Percentiles rank a stretch among this genome's conserved stretches.
These are phyloP conservation scores for Zophobas morio DNA, from an alignment of 1,140 invertebrate species.

Conservation along the genomic window DNA sequence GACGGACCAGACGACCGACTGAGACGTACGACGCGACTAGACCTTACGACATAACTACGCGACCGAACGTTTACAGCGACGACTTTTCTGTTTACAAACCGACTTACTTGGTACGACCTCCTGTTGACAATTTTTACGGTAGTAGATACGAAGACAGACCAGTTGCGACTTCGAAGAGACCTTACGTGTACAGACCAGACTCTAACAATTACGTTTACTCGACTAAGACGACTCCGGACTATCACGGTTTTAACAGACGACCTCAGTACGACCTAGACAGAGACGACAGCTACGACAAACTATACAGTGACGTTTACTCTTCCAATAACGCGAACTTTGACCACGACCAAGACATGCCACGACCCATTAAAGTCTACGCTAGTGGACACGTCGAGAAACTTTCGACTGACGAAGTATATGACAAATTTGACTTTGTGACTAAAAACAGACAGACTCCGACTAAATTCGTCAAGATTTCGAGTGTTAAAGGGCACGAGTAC, in stretches of 20 bases:
- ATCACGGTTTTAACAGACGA: conserved; percentile 22
- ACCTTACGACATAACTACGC: conserved; percentile 8
- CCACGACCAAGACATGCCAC: conserved; percentile 9
- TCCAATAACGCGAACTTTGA: conserved; percentile 21
- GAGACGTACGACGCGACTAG: conserved; percentile 2
- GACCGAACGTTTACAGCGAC: conserved; percentile 45
- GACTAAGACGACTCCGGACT: conserved; percentile 30
- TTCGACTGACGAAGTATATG: conserved; percentile 60
- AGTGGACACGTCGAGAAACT: conserved; percentile 49
- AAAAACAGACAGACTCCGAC: conserved; percentile 3
- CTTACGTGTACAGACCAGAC: conserved; percentile 54
- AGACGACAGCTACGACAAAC: conserved; percentile 44
- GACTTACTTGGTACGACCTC: conserved; percentile 53
- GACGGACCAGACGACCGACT: conserved; percentile 57
- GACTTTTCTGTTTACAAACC: conserved; percentile 58
- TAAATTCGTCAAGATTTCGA: conserved; percentile 63
- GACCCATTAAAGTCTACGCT: conserved; percentile 26
- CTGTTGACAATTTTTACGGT: conserved; percentile 55
- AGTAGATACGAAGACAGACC: conserved; percentile 61
- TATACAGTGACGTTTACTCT: conserved; percentile 52
- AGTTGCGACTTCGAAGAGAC: conserved; percentile 55
- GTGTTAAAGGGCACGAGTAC: conserved; percentile 59
- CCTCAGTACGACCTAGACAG: conserved; percentile 21
- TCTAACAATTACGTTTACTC: conserved; percentile 49
- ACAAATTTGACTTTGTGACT: conserved; percentile 72